These are phyloP conservation scores for Atta cephalotes DNA, from an alignment of 1,140 invertebrate genomes.

Conservation along the genomic window DNA sequence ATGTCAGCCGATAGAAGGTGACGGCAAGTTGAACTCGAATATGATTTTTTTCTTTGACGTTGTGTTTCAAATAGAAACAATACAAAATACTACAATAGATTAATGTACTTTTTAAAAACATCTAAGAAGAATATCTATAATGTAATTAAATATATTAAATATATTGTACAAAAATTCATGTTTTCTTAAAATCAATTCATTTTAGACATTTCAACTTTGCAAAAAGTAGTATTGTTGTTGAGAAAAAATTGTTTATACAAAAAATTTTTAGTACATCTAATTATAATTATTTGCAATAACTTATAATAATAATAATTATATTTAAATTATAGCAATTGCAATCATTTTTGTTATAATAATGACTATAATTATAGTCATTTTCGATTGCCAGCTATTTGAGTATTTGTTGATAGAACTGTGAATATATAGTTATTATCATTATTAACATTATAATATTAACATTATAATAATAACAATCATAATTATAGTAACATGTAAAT, in stretches of 20 bases:
- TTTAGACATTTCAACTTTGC: neutral
- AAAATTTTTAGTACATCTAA: too few species aligned
- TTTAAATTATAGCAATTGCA: too few species aligned
- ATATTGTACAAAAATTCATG: neutral
- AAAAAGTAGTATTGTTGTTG: neutral
- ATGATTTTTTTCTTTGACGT: constrained; percentile 13
- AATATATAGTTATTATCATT: too few species aligned
- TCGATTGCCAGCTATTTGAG: too few species aligned
- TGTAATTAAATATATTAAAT: neutral
- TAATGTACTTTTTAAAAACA: neutral
- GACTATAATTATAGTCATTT: too few species aligned
- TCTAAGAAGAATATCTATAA: neutral
- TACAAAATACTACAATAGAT: neutral
- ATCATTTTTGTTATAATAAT: too few species aligned
- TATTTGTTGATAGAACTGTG: too few species aligned
- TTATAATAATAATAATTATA: too few species aligned
- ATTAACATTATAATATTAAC: too few species aligned
- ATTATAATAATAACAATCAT: too few species aligned
- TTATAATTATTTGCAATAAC: too few species aligned
- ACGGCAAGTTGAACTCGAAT: neutral
- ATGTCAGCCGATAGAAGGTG: constrained; percentile 41
- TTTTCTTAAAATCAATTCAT: neutral
- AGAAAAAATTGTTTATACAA: neutral
- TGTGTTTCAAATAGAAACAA: neutral
- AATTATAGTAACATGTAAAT: too few species aligned